A percentile compares a stretch with the other conserved stretches of the same genome.
phyloP scores from a whole-genome alignment of 2,797 vertebrate genomes.

The Sebastiscus tertius region DNA sequence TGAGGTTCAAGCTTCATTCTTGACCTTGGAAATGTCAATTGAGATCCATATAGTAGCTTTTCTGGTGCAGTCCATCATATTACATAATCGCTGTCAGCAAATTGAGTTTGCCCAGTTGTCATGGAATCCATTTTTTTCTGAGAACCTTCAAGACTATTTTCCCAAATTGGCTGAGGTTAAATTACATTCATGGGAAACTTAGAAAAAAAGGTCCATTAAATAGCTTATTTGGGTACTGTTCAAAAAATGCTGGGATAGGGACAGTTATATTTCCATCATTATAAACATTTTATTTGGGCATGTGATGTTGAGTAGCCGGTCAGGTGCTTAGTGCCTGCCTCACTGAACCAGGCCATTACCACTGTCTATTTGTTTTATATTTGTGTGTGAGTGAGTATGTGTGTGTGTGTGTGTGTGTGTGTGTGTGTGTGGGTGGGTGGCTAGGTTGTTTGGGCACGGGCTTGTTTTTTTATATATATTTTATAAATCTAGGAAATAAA shows the following conservation, averaged over 20 bases:
- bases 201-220: not conserved
- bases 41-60: not conserved
- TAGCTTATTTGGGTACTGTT: not conserved
- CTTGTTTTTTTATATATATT: not conserved
- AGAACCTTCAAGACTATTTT: not conserved
- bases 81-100: not conserved
- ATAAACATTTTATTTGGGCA: not conserved
- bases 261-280: not conserved
- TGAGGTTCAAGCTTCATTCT: not conserved
- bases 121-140: not conserved
- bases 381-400: too few relatives aligned
- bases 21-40: not conserved
- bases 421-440: too few relatives aligned
- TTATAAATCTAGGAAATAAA: not conserved
- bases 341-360: too few relatives aligned
- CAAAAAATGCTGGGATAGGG: not conserved
- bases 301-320: too few relatives aligned
- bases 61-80: not conserved
- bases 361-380: too few relatives aligned
- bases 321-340: too few relatives aligned
- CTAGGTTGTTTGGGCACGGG: not conserved
- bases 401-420: too few relatives aligned
- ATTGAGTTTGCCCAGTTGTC: not conserved
- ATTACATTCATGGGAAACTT: not conserved
- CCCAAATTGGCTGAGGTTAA: not conserved